Base-by-base conservation (phyloP, 2,888 invertebrate species). In the Hirudinaria manillensis region DNA sequence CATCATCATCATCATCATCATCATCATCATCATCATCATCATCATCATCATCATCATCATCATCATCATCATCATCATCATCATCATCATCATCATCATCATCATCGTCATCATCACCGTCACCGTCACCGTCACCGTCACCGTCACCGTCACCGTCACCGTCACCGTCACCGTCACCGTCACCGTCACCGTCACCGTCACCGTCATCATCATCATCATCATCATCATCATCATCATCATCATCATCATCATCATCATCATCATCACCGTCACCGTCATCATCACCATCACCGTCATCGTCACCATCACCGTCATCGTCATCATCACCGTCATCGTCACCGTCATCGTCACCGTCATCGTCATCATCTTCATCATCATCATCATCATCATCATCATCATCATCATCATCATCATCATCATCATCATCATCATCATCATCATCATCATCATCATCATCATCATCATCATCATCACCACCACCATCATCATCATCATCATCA, bases 1-100 rank as follows among this genome's bases (percentile, higher is more conserved):
- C 72, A 72, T 72, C 72, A 72, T 56, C 72, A 72, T 72, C 72
- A 72, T 72, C 72, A 72, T 72, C 72, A 72, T 72, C 72, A 65
- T 72, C 55, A 56, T 72, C 72, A 72, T 72, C 72, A 72, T 56
- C 53, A 72, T 72, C 53, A 72, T 72, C 55, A 72, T 55, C 72
- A 72, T 72, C 72, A 72, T 56, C 72, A 72, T 72, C 53, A 56
- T 56, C 55, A 72, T 66, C 53, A 72, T 66, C 72, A 72, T 66
- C 55, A 66, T 72, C 72, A 70, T 70, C 70, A 27, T 65, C 66
- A 27, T 19, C 24, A 27, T 65, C 66, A 65, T 65, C 27, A 24
- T 65, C 16, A 65, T 65, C 66, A 24, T 65, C 66, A 65, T 24
- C 66, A 27, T 65, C 24, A 65, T 65, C 66, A 24, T 65, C 24